These are phyloP conservation scores for Brachionus angularis DNA, from an alignment of 1,140 invertebrate genomes.

Conservation along the genomic window DNA sequence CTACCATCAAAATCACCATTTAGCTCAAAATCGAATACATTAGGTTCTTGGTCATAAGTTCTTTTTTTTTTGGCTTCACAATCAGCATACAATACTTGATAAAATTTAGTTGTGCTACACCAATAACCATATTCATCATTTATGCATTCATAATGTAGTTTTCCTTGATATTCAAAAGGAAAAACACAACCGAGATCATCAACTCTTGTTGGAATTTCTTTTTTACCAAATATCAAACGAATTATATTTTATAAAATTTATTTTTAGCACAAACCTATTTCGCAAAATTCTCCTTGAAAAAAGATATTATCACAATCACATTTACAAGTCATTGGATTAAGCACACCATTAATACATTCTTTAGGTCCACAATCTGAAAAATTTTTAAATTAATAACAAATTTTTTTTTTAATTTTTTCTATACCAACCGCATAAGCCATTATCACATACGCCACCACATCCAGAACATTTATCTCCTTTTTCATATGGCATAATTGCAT, in stretches of 20 bases:
- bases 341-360: neutral
- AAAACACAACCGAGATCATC: neutral
- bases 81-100: no score
- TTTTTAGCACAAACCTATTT: neutral
- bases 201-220: no score
- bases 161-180: neutral
- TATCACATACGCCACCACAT: neutral
- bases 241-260: no score
- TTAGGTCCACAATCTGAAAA: neutral
- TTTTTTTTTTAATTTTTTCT: no score
- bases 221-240: no score
- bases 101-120: no score
- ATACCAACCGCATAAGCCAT: constrained; percentile 37
- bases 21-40: no score
- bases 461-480: constrained; percentile 14
- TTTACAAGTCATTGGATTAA: neutral
- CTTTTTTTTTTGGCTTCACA: no score
- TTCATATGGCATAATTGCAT: constrained; percentile 9
- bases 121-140: no score
- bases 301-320: neutral
- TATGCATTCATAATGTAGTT: neutral
- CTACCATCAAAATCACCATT: no score
- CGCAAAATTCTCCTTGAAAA: neutral
- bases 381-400: no score
- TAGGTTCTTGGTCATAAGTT: no score